Evolutionary conservation across 2,888 invertebrate species (phyloP), one percentile per base, ranked within the genome.

Genomic region (Anticlea derivata): DNA sequence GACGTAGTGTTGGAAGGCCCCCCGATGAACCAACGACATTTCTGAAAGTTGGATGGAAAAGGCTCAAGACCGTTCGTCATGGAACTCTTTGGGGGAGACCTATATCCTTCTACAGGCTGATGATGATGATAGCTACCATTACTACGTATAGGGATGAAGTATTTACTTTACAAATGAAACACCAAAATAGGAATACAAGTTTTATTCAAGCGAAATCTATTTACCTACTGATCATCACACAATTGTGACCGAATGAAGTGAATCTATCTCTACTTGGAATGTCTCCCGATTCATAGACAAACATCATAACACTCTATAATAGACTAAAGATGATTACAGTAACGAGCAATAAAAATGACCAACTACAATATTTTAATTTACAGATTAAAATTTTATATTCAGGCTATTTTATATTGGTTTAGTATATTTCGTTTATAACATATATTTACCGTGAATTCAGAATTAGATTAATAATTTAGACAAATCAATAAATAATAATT

Each of bases 171-270:
- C 5, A 39, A 60, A 65, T 64, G 61, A 66, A 71, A 73, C 59
- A 65, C 58, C 17, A 40, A 35, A 30, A 44, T 56, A 65, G 70
- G 75, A 82, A 78, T 85, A 83, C 76, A 80, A 73, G 78, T 78
- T 73, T 83, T 84, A 81, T 79, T 79, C 79, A 86, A 83, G 83
- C 85, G 72, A 83, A 78, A 76, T 76, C 77, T 84, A 86, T 80
- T n/a, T n/a, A 78, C 70, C 78, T 78, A 82, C 67, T 70, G 76
- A 39, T 41, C 68, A 71, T 75, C 74, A 73, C 74, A 75, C 73
- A 60, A 59, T 64, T 70, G 75, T 76, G 75, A 77, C 67, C 66
- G 52, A 52, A 51, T 50, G 55, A 52, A 50, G 52, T 53, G 49
- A 55, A 43, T 46, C 60, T 58, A 63, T 37, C 12, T n/a, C 59